Percentiles rank a stretch among this genome's conserved stretches.
Conservation (phyloP, 2,888 invertebrate genomes). For the Liposcelis brunnea region DNA sequence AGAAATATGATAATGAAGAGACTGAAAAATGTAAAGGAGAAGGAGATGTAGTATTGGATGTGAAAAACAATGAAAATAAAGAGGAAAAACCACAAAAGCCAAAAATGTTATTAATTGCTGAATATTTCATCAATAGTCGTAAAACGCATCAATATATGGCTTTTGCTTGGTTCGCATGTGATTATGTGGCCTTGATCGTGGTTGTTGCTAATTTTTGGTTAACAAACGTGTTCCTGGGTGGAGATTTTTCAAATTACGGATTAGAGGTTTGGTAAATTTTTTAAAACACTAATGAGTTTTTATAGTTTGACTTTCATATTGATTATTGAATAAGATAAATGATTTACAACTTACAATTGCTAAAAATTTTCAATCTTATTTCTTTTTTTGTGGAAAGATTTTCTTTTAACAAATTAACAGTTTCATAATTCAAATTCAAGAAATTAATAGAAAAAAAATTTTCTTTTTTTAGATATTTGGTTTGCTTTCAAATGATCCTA, state of each 20-base stretch:
- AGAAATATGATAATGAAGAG: no score
- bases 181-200: conserved; percentile 56
- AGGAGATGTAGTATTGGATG: background rate
- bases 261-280: conserved; percentile 29
- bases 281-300: background rate
- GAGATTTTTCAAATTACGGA: conserved; percentile 54
- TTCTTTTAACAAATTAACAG: no score
- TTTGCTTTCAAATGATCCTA: no score
- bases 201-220: conserved; percentile 56
- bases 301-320: no score
- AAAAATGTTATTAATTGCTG: background rate
- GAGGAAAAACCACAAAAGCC: background rate
- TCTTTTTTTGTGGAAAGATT: no score
- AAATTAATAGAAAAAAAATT: no score
- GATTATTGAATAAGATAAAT: no score
- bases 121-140: background rate
- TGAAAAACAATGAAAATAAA: background rate
- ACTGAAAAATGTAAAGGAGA: background rate
- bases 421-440: no score
- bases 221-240: conserved; percentile 53
- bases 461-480: background rate
- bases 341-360: no score
- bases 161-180: conserved; percentile 30
- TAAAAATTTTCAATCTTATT: no score
- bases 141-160: background rate